A percentile compares a stretch with the other conserved stretches of the same genome.
These are phyloP conservation scores for Macropus fuliginosus DNA, from an alignment of 2,797 vertebrate species.

Conservation along the genomic window DNA sequence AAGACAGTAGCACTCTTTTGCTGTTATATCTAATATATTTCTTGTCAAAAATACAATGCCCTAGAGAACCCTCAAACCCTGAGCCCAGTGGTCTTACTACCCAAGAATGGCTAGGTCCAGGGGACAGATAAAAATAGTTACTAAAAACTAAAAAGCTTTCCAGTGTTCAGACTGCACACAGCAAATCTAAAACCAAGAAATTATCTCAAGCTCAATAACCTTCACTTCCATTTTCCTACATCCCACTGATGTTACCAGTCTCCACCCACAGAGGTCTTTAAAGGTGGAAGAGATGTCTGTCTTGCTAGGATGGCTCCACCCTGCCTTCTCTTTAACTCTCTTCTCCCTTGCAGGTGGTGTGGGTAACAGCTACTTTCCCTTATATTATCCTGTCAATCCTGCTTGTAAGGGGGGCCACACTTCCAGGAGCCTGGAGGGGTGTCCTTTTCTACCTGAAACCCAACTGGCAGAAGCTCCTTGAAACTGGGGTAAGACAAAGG, in stretches of 20 bases:
- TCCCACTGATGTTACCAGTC: not conserved
- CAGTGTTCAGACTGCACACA: not conserved
- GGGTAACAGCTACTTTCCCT: conserved; percentile 98
- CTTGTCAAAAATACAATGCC: not conserved
- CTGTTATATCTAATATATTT: not conserved
- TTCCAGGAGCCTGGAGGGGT: conserved; percentile 98
- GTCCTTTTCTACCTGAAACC: conserved; percentile 97
- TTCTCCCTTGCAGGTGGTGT: conserved; percentile 91
- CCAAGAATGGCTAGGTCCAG: not conserved
- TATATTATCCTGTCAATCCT: conserved; percentile 94
- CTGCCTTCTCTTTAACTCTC: not conserved
- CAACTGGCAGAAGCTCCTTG: conserved; percentile 95
- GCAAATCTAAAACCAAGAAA: conserved; percentile 33
- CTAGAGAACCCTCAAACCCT: not conserved
- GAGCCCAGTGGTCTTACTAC: not conserved
- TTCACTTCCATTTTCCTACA: conserved; percentile 22
- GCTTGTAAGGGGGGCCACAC: conserved; percentile 94
- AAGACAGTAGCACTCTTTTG: not conserved
- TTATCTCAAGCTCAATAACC: conserved; percentile 33
- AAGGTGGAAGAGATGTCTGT: not conserved
- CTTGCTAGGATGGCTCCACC: not conserved
- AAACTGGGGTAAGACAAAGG: conserved; percentile 89
- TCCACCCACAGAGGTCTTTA: conserved; percentile 20
- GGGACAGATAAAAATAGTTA: not conserved
- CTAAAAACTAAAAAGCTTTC: not conserved